A percentile compares a stretch with the other conserved stretches of the same genome.
These are phyloP conservation scores for Hypomesus transpacificus DNA, from an alignment of 2,113 vertebrate genomes.

Conservation along the genomic window DNA sequence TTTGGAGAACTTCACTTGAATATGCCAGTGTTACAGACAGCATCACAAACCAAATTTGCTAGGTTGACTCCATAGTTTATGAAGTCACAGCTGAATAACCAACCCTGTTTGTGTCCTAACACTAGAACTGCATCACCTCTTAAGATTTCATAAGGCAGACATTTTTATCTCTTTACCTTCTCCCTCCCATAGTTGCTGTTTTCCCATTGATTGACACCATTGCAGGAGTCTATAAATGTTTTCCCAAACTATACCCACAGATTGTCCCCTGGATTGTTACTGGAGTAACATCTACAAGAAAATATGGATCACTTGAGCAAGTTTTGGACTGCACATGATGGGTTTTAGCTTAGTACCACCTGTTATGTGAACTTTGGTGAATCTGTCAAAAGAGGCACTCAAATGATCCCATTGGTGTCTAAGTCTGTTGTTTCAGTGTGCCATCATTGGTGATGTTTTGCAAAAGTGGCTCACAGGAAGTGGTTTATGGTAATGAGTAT, in stretches of 20 bases:
- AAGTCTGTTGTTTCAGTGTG: not conserved
- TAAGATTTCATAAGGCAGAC: constrained; percentile 25
- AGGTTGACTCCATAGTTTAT: not conserved
- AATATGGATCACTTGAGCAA: not conserved
- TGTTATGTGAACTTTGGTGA: not conserved
- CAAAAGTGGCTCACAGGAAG: too few relatives aligned
- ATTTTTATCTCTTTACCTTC: not conserved
- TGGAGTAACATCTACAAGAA: not conserved
- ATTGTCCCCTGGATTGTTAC: too few relatives aligned
- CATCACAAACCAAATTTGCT: too few relatives aligned
- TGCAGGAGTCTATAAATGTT: not conserved
- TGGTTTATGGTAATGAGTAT: too few relatives aligned
- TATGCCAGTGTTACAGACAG: not conserved
- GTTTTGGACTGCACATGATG: not conserved
- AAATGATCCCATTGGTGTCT: not conserved
- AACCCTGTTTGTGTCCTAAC: not conserved
- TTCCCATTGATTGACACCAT: not conserved
- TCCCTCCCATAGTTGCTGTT: not conserved
- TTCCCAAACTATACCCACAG: not conserved
- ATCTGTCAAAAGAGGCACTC: not conserved
- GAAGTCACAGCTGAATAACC: not conserved
- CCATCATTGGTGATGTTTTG: not conserved
- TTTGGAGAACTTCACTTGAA: not conserved
- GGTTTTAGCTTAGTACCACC: not conserved
- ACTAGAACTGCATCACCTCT: not conserved